phyloP scores from a whole-genome alignment of 2,113 vertebrate species.

The Lophochroa leadbeateri region DNA sequence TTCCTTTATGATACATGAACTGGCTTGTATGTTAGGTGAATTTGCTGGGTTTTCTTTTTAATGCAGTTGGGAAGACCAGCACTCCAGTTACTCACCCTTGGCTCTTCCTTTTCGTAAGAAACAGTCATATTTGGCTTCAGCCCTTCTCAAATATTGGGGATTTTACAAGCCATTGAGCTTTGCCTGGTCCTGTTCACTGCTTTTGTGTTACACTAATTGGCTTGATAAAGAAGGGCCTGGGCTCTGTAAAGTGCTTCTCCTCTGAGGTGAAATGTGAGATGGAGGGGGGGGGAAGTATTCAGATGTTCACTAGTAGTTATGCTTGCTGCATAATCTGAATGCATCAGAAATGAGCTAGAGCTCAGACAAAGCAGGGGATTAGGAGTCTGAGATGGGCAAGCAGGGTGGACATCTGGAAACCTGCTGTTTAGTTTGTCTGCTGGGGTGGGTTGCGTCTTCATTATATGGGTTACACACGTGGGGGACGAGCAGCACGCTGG shows the following conservation, averaged over 20 bases:
- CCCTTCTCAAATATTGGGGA: slow-evolving; percentile 25
- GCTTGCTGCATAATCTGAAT: slow-evolving; percentile 53
- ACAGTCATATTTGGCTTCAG: not conserved
- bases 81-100: not conserved
- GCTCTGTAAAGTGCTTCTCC: not conserved
- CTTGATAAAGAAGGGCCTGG: slow-evolving; percentile 19
- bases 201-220: slow-evolving; percentile 52
- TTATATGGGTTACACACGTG: not conserved
- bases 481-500: not conserved
- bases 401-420: slow-evolving; percentile 58
- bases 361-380: slow-evolving; percentile 67
- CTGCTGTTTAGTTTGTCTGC: slow-evolving; percentile 47
- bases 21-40: not conserved
- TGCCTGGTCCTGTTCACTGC: slow-evolving; percentile 24
- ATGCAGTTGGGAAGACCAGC: not conserved
- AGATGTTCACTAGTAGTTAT: slow-evolving; percentile 46
- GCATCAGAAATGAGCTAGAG: slow-evolving; percentile 64
- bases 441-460: not conserved
- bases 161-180: slow-evolving; percentile 56
- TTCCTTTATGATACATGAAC: not conserved
- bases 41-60: not conserved
- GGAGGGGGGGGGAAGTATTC: not conserved
- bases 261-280: slow-evolving; percentile 50
- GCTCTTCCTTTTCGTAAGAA: not conserved
- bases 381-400: slow-evolving; percentile 58